Conservation (phyloP, 1,140 invertebrate species). For the Zelostemma sp. region DNA sequence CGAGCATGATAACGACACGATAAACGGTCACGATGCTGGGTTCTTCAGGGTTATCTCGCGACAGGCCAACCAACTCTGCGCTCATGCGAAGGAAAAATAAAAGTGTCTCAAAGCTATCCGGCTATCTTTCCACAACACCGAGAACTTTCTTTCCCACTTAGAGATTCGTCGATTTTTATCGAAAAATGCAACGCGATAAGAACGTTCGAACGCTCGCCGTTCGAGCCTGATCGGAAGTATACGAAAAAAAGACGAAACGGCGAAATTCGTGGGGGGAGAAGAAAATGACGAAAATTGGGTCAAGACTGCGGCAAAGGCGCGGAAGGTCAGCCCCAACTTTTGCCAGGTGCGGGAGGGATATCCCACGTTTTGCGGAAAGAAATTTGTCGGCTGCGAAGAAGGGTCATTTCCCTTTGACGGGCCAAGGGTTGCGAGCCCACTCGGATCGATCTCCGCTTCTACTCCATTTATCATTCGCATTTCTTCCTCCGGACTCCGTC, state of each 20-base stretch:
- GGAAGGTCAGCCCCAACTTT: conserved; percentile 42
- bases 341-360: conserved; percentile 59
- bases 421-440: background rate
- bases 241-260: background rate
- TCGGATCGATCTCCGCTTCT: conserved; percentile 43
- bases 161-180: conserved; percentile 37
- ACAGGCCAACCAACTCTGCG: conserved; percentile 58
- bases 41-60: conserved; percentile 59
- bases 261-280: background rate
- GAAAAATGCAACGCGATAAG: conserved; percentile 1
- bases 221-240: background rate
- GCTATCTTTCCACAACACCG: conserved; percentile 45
- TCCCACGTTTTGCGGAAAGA: conserved; percentile 19
- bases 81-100: conserved; percentile 32
- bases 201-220: background rate
- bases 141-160: conserved; percentile 46
- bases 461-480: conserved; percentile 56
- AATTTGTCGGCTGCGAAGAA: background rate
- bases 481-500: conserved; percentile 23
- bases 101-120: conserved; percentile 38
- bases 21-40: conserved; percentile 56
- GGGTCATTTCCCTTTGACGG: conserved; percentile 8
- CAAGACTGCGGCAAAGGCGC: conserved; percentile 57
- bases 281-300: conserved; percentile 40
- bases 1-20: conserved; percentile 53